These are phyloP conservation scores for Falcaria lacertinaria DNA, from an alignment of 2,888 invertebrate species.

Conservation along the genomic window DNA sequence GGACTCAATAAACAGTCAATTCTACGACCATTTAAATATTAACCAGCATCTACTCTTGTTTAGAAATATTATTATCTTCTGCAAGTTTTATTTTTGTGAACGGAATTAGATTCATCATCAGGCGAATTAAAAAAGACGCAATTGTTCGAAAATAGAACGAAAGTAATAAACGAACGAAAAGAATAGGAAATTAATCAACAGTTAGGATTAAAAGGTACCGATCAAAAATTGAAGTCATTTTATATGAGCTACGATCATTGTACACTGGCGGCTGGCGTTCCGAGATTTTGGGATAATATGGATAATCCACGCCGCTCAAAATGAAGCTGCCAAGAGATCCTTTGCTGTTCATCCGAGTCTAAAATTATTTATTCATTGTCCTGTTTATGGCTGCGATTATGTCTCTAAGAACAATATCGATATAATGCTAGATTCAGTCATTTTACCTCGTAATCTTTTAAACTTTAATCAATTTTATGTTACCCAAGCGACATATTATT, in stretches of 20 bases:
- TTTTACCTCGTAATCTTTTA: slow-evolving; percentile 1
- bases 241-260: slow-evolving; percentile 57
- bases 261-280: slow-evolving; percentile 51
- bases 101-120: no score
- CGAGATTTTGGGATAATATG: slow-evolving; percentile 72
- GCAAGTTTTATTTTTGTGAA: no score
- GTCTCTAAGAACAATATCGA: slow-evolving; percentile 32
- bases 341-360: slow-evolving; percentile 54
- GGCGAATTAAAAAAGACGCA: no score
- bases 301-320: slow-evolving; percentile 64
- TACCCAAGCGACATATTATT: neutral
- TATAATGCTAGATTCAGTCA: slow-evolving; percentile 18
- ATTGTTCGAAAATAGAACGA: no score
- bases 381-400: slow-evolving; percentile 49
- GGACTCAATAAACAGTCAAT: no score
- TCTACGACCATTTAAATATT: no score
- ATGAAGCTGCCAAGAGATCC: slow-evolving; percentile 58
- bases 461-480: neutral
- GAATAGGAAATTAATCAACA: slow-evolving; percentile 46
- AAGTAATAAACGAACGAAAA: no score
- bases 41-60: no score
- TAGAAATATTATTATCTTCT: no score
- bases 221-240: slow-evolving; percentile 60
- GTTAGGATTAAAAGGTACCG: slow-evolving; percentile 48
- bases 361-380: slow-evolving; percentile 67